phyloP scores from a whole-genome alignment of 2,888 invertebrate genomes.

The Platycheirus albimanus region DNA sequence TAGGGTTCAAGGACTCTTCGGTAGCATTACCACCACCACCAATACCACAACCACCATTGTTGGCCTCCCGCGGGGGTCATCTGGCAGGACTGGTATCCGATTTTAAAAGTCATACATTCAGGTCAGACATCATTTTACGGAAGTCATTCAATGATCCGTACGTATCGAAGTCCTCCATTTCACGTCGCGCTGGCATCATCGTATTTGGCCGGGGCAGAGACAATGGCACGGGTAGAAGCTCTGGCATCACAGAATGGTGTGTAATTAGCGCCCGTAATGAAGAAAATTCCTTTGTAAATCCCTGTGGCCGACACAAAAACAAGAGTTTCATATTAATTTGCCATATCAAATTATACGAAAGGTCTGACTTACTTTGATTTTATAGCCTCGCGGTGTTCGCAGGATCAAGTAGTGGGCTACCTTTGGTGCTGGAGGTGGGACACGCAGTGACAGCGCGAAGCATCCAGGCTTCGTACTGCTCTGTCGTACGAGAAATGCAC shows the following conservation, averaged over 20 bases:
- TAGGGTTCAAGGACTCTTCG: conserved; percentile 52
- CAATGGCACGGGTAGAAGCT: conserved; percentile 96
- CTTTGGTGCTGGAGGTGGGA: conserved; percentile 90
- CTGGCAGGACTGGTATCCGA: conserved; percentile 67
- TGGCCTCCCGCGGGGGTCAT: conserved; percentile 50
- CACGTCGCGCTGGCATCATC: conserved; percentile 79
- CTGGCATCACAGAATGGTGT: conserved; percentile 99
- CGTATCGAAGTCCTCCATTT: conserved; percentile 89
- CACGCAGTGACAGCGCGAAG: conserved; percentile 95
- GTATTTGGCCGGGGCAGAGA: conserved; percentile 87
- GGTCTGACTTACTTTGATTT: conserved; percentile 90
- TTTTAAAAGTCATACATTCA: conserved; percentile 84
- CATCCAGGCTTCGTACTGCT: conserved; percentile 97
- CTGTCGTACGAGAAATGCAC: conserved; percentile 97
- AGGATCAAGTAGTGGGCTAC: conserved; percentile 98
- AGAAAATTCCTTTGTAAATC: conserved; percentile 98
- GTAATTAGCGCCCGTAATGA: conserved; percentile 95
- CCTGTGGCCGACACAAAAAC: conserved; percentile 85
- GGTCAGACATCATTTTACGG: conserved; percentile 90
- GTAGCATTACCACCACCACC: conserved; percentile 8
- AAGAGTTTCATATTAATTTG: conserved; percentile 60
- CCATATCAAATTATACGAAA: conserved; percentile 23
- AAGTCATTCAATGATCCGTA: conserved; percentile 89
- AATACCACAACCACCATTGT: conserved; percentile 11
- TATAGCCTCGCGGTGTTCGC: conserved; percentile 93